Evolutionary conservation across 92 coral and sea anemone species (phyloP).

Genomic region (Umimayanthus kanabou): DNA sequence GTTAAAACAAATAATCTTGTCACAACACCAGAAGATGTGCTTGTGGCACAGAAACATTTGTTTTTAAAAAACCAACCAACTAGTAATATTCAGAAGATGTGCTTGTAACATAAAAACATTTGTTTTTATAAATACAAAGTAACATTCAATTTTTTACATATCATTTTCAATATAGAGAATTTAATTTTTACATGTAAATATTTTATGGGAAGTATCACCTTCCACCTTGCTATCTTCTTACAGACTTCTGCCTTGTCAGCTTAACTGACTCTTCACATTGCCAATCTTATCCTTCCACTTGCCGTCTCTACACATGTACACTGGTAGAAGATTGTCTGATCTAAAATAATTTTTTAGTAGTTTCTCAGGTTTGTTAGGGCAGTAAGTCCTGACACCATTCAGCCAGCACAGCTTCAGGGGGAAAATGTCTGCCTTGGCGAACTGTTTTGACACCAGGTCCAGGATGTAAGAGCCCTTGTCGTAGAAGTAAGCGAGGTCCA

Average conservation of each 20-base stretch:
- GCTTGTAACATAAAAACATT: too few species aligned
- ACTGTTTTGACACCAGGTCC: slow-evolving; percentile 22
- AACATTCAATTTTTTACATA: too few species aligned
- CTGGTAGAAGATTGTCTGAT: slow-evolving; percentile 48
- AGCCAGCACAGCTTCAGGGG: slow-evolving; percentile 71
- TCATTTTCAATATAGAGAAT: too few species aligned
- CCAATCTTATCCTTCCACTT: slow-evolving; percentile 56
- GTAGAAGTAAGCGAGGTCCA: slow-evolving; percentile 10
- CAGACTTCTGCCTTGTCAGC: neutral
- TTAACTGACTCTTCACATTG: neutral
- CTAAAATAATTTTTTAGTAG: slow-evolving; percentile 52
- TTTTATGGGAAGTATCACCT: too few species aligned
- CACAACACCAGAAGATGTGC: too few species aligned
- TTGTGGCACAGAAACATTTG: too few species aligned
- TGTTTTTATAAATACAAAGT: too few species aligned
- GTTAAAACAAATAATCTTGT: too few species aligned
- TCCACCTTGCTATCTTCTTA: too few species aligned
- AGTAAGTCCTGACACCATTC: slow-evolving; percentile 62
- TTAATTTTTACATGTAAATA: too few species aligned
- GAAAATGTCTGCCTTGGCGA: slow-evolving; percentile 60
- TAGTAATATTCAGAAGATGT: too few species aligned
- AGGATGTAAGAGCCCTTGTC: slow-evolving; percentile 17
- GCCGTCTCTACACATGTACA: slow-evolving; percentile 61
- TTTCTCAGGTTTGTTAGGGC: slow-evolving; percentile 67
- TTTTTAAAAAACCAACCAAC: too few species aligned